A percentile compares a stretch with the other conserved stretches of the same genome.
phyloP scores from a whole-genome alignment of 2,888 invertebrate species.

The Aspidiotus rigidus region DNA sequence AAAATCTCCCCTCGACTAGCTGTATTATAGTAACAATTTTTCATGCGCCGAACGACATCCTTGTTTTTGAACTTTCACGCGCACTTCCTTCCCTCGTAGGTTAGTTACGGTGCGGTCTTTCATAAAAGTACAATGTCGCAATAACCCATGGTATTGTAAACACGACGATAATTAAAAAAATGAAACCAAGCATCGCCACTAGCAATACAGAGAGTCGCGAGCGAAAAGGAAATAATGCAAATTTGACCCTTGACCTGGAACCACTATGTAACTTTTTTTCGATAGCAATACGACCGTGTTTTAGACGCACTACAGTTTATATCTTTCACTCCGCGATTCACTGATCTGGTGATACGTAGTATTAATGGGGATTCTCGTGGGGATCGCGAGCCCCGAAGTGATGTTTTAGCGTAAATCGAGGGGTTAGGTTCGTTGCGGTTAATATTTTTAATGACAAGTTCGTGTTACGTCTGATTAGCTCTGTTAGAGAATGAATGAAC shows the following conservation, averaged over 20 bases:
- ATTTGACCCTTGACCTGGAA: neutral
- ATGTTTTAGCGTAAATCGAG: neutral
- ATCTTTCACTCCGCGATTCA: too few relatives aligned
- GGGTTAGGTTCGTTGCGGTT: constrained; percentile 4
- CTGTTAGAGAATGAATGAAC: neutral
- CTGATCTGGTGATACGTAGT: too few relatives aligned
- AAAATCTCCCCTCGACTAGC: too few relatives aligned
- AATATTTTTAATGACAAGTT: neutral
- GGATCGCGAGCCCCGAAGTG: neutral
- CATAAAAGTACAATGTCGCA: too few relatives aligned
- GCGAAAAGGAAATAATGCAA: neutral
- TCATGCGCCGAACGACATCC: too few relatives aligned
- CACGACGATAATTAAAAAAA: constrained; percentile 2
- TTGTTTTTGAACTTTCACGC: too few relatives aligned
- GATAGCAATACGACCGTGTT: neutral
- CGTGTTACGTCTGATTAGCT: neutral
- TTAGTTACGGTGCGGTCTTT: too few relatives aligned
- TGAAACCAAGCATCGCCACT: neutral
- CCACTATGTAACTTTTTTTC: neutral
- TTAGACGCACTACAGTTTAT: too few relatives aligned
- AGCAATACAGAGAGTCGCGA: neutral
- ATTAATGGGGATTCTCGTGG: neutral
- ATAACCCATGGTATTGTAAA: neutral
- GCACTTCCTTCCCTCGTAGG: too few relatives aligned
- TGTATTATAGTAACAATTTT: too few relatives aligned